phyloP scores from a whole-genome alignment of 1,140 invertebrate species.

The Heliconius hewitsoni region DNA sequence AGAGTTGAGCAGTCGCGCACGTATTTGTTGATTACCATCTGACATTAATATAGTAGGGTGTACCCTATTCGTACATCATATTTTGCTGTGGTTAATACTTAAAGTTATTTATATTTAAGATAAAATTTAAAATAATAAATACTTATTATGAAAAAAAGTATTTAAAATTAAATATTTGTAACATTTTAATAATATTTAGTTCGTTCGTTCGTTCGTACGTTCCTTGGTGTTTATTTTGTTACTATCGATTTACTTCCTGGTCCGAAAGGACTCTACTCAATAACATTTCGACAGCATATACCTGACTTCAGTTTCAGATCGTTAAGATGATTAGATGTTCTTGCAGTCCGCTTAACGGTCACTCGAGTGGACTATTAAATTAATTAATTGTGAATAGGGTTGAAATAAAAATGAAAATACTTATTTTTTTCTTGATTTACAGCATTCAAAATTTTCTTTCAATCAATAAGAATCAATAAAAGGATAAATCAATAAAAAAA shows the following conservation, averaged over 20 bases:
- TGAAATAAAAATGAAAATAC: background rate
- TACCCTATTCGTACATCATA: background rate
- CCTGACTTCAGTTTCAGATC: constrained; percentile 55
- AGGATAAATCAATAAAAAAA: background rate
- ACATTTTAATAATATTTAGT: background rate
- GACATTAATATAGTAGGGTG: background rate
- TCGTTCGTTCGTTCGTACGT: background rate
- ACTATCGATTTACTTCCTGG: background rate
- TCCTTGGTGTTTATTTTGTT: too few species aligned
- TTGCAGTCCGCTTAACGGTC: constrained; percentile 54
- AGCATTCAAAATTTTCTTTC: too few species aligned
- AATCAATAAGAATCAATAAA: background rate
- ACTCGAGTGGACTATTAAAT: constrained; percentile 48
- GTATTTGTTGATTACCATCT: constrained; percentile 53
- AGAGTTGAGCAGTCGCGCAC: constrained; percentile 53
- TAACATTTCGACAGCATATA: constrained; percentile 57
- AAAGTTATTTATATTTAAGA: too few species aligned
- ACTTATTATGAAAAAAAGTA: too few species aligned
- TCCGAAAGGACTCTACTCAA: background rate
- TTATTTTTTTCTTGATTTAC: background rate
- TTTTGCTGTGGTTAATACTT: background rate
- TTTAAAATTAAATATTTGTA: too few species aligned
- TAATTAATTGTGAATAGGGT: constrained; percentile 44
- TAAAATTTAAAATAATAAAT: too few species aligned
- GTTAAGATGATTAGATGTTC: constrained; percentile 56